Conservation (phyloP, 2,888 invertebrate genomes). For the Drosophila testacea region DNA sequence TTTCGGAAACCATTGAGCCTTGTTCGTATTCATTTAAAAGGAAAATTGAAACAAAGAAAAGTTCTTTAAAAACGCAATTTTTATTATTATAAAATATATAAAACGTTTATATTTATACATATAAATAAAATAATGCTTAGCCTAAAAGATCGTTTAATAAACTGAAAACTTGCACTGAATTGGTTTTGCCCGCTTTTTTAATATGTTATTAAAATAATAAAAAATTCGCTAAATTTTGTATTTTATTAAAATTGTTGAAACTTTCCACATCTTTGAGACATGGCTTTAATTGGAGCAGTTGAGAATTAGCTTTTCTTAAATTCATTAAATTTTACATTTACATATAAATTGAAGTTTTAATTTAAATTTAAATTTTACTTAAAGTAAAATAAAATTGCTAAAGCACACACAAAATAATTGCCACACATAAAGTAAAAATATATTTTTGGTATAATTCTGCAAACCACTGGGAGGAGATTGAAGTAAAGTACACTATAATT, state of each 20-base stretch:
- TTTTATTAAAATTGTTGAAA: conserved; percentile 30
- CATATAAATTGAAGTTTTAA: conserved; percentile 14
- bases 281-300: conserved; percentile 33
- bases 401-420: conserved; percentile 81
- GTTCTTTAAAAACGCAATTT: conserved; percentile 72
- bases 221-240: conserved; percentile 79
- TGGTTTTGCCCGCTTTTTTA: conserved; percentile 57
- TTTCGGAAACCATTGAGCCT: background rate
- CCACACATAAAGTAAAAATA: conserved; percentile 79
- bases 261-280: conserved; percentile 66
- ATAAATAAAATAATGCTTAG: conserved; percentile 80
- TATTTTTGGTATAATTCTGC: conserved; percentile 82
- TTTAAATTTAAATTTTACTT: conserved; percentile 68
- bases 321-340: conserved; percentile 29
- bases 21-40: background rate
- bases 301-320: conserved; percentile 47
- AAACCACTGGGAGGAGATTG: conserved; percentile 76
- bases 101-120: conserved; percentile 71
- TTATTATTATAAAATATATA: conserved; percentile 80
- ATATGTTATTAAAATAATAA: conserved; percentile 50
- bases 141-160: conserved; percentile 66
- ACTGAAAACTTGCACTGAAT: conserved; percentile 74
- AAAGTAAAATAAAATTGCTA: conserved; percentile 76
- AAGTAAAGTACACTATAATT: conserved; percentile 63
- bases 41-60: conserved; percentile 20